Percentiles rank a stretch among this genome's conserved stretches.
These are phyloP conservation scores for Drosophila sp. DNA, from an alignment of 1,140 invertebrate species.

Conservation along the genomic window DNA sequence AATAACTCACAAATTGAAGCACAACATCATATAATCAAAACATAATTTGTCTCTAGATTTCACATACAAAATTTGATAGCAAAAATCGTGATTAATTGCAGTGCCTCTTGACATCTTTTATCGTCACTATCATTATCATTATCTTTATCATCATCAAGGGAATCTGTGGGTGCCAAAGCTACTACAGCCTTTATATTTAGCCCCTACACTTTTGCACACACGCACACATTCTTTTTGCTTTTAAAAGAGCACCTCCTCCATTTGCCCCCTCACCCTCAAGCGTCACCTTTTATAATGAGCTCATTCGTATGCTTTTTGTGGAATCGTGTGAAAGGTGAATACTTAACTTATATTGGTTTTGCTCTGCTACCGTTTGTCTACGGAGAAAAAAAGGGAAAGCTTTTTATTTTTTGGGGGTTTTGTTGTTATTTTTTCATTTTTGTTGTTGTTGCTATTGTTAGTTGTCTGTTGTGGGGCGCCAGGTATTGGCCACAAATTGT, in stretches of 20 bases:
- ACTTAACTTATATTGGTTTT: constrained; percentile 42
- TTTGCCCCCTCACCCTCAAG: constrained; percentile 41
- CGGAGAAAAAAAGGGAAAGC: constrained; percentile 58
- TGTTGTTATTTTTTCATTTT: constrained; percentile 20
- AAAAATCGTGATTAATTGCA: constrained; percentile 69
- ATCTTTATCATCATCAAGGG: background rate
- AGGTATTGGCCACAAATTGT: constrained; percentile 58
- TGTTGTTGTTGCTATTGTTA: background rate
- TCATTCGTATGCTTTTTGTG: constrained; percentile 62
- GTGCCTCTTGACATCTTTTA: constrained; percentile 41
- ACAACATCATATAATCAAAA: constrained; percentile 61
- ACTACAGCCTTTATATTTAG: background rate
- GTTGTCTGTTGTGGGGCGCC: constrained; percentile 48
- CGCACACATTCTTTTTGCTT: constrained; percentile 37
- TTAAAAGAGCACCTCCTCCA: constrained; percentile 9
- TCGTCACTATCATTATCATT: constrained; percentile 3
- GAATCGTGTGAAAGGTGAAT: constrained; percentile 70
- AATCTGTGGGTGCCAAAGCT: background rate
- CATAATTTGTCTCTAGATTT: constrained; percentile 61
- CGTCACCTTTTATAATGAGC: constrained; percentile 53
- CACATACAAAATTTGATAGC: constrained; percentile 30
- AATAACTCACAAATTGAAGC: constrained; percentile 27
- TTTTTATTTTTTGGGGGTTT: constrained; percentile 41
- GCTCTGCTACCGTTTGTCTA: constrained; percentile 56
- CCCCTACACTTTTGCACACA: background rate